Evolutionary conservation across 2,888 invertebrate species (phyloP).

Genomic region (Glaucopsyche alexis): DNA sequence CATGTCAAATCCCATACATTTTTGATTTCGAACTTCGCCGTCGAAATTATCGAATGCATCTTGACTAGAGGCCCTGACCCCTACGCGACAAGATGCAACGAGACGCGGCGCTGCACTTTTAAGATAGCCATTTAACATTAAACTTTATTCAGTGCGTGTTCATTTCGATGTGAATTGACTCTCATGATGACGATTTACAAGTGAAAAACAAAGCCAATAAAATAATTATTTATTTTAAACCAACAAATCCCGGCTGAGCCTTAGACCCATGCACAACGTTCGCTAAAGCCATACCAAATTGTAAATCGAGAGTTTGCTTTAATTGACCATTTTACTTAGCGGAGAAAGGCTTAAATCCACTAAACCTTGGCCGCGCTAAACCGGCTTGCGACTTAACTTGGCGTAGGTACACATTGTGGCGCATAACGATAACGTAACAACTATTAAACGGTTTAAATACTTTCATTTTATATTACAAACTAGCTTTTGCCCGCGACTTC

Average conservation of each 20-base stretch:
- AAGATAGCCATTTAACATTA: too few relatives aligned
- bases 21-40: too few relatives aligned
- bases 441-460: not conserved
- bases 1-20: too few relatives aligned
- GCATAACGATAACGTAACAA: constrained; percentile 7
- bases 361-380: constrained; percentile 14
- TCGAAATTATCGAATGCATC: too few relatives aligned
- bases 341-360: not conserved
- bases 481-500: too few relatives aligned
- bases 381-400: not conserved
- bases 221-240: not conserved
- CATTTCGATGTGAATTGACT: too few relatives aligned
- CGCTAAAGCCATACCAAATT: not conserved
- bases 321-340: constrained; percentile 8
- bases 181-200: not conserved
- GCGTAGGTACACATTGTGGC: not conserved
- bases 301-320: constrained; percentile 3
- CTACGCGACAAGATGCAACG: too few relatives aligned
- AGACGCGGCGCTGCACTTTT: too few relatives aligned
- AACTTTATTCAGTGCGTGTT: too few relatives aligned
- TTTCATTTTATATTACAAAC: not conserved
- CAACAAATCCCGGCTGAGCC: not conserved
- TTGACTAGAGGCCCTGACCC: too few relatives aligned
- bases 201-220: not conserved
- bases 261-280: not conserved